Base-by-base conservation (phyloP, 2,888 invertebrate species). In the Tortrix viridana region DNA sequence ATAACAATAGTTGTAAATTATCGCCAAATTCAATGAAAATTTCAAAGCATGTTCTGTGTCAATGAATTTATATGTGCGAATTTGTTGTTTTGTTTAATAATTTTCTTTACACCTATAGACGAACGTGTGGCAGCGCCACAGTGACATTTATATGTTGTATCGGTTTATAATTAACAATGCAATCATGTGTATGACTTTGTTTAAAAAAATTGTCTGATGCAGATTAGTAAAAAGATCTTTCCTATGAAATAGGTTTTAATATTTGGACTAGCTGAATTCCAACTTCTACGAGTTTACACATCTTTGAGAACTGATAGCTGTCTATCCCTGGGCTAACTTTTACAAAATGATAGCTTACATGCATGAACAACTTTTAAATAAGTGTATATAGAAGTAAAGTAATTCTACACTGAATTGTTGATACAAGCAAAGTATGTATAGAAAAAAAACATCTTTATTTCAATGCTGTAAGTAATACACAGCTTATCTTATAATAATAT, bases 1-100 rank as follows among this genome's bases (percentile, higher is more conserved):
- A 84, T 85, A 87, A 89, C 86, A 87, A 88, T 90, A 90, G 85
- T 77, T 84, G 80, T 86, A 85, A 65, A 65, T 53, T 65, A 66
- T 58, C 54, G 57, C 65, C 58, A 60, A 55, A 46, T 58, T 61
- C 86, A 84, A 87, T 88, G 85, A 87, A 71, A 76, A 81, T 81
- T 79, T 79, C 76, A 81, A 71, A 81, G 73, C 79, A 82, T 83
- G 74, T 79, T 80, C 75, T 74, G 72, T 82, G 76, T 82, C 74
- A 71, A 80, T 74, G 76, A 77, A 76, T 79, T 80, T 81, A 77
- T 81, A 77, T 74, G 76, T 81, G 76, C 74, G 67, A 71, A 70
- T 79, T 78, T 81, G 82, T 83, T 77, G 77, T 75, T 82, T 26
- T 26, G 32, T 32, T 32, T 32, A 32, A 32, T 32, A 32, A 32